These are phyloP conservation scores for Vanacampus margaritifer DNA, from an alignment of 2,113 vertebrate genomes.

Conservation along the genomic window DNA sequence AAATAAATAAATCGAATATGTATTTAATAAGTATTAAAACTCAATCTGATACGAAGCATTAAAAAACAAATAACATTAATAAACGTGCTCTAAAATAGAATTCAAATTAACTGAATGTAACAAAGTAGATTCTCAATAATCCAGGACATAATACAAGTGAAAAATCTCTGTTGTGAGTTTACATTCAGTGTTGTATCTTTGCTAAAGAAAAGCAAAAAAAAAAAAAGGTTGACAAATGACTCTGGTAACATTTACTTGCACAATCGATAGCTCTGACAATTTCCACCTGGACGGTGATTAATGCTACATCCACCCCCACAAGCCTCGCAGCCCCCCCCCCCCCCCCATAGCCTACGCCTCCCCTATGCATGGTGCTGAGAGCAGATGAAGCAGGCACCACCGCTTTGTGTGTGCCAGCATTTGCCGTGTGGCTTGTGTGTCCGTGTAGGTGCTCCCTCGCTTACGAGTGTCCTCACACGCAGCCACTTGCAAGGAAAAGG, in stretches of 20 bases:
- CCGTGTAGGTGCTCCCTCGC: slow-evolving; percentile 11
- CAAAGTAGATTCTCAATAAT: neutral
- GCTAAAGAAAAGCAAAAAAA: slow-evolving; percentile 71
- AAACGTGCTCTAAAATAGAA: too few relatives aligned
- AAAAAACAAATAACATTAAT: too few relatives aligned
- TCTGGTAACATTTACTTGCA: slow-evolving; percentile 92
- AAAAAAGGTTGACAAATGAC: slow-evolving; percentile 82
- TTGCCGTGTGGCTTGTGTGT: neutral
- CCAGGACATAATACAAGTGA: too few relatives aligned
- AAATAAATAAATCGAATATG: too few relatives aligned
- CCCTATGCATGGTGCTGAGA: slow-evolving; percentile 64
- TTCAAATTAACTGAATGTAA: too few relatives aligned
- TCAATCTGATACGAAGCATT: too few relatives aligned
- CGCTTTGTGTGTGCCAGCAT: slow-evolving; percentile 20
- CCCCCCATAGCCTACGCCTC: slow-evolving; percentile 43
- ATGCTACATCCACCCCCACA: slow-evolving; percentile 73
- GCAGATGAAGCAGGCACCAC: slow-evolving; percentile 61
- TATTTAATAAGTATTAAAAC: too few relatives aligned
- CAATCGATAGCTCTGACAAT: slow-evolving; percentile 92
- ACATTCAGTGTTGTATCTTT: slow-evolving; percentile 42
- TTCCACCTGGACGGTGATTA: slow-evolving; percentile 90
- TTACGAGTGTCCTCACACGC: slow-evolving; percentile 16
- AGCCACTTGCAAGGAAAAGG: slow-evolving; percentile 15
- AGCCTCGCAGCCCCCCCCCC: slow-evolving; percentile 58
- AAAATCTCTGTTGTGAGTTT: slow-evolving; percentile 27